phyloP scores from a whole-genome alignment of 2,797 vertebrate species.

The Coracias cyanogaster region DNA sequence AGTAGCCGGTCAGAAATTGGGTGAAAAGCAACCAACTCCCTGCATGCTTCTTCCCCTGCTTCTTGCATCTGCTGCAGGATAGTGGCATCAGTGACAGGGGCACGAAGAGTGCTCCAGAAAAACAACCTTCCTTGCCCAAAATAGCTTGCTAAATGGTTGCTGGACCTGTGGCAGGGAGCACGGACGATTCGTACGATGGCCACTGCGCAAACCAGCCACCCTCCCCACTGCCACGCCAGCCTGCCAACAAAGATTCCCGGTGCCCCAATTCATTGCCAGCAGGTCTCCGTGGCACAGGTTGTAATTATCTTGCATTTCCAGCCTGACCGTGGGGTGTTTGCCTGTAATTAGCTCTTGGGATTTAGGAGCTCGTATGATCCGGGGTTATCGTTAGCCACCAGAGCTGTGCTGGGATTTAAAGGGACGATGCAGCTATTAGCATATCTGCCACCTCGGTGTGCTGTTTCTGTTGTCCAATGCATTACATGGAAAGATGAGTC shows the following conservation, averaged over 20 bases:
- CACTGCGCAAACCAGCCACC: rapidly evolving
- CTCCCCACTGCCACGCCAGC: rapidly evolving
- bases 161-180: rapidly evolving
- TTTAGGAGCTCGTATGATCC: slow-evolving; percentile 36
- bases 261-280: not conserved
- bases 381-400: not conserved
- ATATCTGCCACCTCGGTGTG: not conserved
- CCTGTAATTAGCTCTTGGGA: slow-evolving; percentile 49
- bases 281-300: not conserved
- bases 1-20: not conserved
- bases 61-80: rapidly evolving
- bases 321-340: not conserved
- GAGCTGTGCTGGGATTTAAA: slow-evolving; percentile 26
- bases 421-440: not conserved
- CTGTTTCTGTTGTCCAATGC: rapidly evolving
- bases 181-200: rapidly evolving
- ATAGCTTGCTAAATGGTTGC: not conserved
- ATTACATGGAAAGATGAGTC: not conserved
- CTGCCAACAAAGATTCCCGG: rapidly evolving
- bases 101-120: not conserved
- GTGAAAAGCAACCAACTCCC: not conserved
- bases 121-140: not conserved
- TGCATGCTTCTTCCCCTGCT: not conserved
- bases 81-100: rapidly evolving
- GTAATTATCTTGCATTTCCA: not conserved